Conservation (phyloP, 2,888 invertebrate species). For the Calliopum simillimum region DNA sequence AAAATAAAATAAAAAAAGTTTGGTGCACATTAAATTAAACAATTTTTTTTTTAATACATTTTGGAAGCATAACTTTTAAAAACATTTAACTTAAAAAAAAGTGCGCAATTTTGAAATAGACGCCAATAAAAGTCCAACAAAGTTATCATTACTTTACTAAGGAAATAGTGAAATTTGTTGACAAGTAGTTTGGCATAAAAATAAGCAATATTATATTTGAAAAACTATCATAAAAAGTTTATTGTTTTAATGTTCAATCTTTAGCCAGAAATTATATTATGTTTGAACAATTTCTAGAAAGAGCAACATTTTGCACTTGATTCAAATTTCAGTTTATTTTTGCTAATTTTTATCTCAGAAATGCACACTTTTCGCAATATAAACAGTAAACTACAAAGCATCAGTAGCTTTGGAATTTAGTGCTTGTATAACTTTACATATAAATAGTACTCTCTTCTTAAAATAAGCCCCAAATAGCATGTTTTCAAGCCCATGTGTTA, state of each 20-base stretch:
- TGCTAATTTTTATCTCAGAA: conserved; percentile 29
- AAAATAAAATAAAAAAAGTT: no score
- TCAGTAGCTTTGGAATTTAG: not conserved
- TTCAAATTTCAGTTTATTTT: conserved; percentile 29
- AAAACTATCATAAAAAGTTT: not conserved
- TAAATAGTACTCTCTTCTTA: not conserved
- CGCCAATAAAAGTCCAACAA: conserved; percentile 10
- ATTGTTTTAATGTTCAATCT: conserved; percentile 15
- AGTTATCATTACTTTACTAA: conserved; percentile 8
- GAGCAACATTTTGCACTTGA: conserved; percentile 58
- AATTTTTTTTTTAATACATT: not conserved
- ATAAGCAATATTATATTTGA: not conserved
- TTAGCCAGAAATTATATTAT: conserved; percentile 18
- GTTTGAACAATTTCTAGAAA: conserved; percentile 47
- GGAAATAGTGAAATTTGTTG: conserved; percentile 24
- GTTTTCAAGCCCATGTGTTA: conserved; percentile 53
- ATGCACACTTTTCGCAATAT: not conserved
- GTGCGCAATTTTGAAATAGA: conserved; percentile 11
- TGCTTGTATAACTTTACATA: not conserved
- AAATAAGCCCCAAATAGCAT: conserved; percentile 23
- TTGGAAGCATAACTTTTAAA: not conserved
- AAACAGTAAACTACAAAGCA: conserved; percentile 4
- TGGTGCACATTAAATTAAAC: no score
- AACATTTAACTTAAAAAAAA: not conserved
- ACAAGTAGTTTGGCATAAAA: not conserved